Conservation (phyloP, 2,888 invertebrate species). For the Phrixothrix hirtus region DNA sequence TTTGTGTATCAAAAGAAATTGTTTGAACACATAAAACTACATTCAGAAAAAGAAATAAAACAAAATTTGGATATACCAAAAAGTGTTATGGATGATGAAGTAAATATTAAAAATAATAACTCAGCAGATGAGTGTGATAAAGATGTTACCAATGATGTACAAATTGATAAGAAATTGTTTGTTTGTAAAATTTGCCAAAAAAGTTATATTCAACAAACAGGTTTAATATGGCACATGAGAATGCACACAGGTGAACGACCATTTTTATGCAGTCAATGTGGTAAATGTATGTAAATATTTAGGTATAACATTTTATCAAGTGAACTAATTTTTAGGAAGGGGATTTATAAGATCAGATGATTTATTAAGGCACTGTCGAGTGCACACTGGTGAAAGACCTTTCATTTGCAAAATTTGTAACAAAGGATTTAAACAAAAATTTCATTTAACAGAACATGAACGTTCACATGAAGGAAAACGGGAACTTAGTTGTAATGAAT, state of each 20-base stretch:
- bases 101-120: slow-evolving; percentile 3
- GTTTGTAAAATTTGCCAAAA: slow-evolving; percentile 31
- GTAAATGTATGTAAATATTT: slow-evolving; percentile 21
- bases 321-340: slow-evolving; percentile 31
- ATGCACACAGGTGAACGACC: slow-evolving; percentile 34
- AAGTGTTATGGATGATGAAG: not conserved
- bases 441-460: slow-evolving; percentile 40
- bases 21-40: no score
- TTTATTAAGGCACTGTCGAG: slow-evolving; percentile 34
- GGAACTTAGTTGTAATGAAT: slow-evolving; percentile 32
- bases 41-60: no score
- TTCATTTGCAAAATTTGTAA: slow-evolving; percentile 36
- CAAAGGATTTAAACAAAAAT: slow-evolving; percentile 39
- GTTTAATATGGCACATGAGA: slow-evolving; percentile 30
- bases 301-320: no score
- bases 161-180: slow-evolving; percentile 19
- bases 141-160: no score
- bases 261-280: slow-evolving; percentile 39
- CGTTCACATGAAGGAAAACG: slow-evolving; percentile 35
- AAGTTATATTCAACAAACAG: slow-evolving; percentile 27
- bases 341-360: slow-evolving; percentile 38
- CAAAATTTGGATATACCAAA: no score
- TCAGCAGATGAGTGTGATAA: no score
- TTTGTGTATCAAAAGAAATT: no score
- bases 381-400: slow-evolving; percentile 41